Percentiles rank a stretch among this genome's conserved stretches.
phyloP scores from a whole-genome alignment of 2,888 invertebrate species.

The Heteropelma amictum region DNA sequence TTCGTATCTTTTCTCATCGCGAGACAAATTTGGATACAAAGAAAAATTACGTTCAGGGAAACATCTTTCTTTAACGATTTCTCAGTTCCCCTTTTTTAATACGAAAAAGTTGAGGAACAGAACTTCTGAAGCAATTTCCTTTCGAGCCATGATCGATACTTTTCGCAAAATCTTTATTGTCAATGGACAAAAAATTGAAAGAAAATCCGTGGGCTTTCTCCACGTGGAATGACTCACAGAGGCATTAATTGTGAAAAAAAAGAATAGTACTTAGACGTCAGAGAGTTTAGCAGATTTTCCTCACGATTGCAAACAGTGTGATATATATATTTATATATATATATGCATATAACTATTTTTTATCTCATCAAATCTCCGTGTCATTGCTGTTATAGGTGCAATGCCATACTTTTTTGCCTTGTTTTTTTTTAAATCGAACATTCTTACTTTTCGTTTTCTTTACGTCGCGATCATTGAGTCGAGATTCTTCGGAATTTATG shows the following conservation, averaged over 20 bases:
- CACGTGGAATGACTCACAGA: constrained; percentile 14
- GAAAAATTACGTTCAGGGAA: too few relatives aligned
- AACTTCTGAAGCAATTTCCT: too few relatives aligned
- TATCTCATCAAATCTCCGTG: constrained; percentile 50
- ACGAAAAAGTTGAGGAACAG: too few relatives aligned
- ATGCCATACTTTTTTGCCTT: constrained; percentile 26
- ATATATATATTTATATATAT: constrained; percentile 50
- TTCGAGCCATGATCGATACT: too few relatives aligned
- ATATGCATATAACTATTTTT: constrained; percentile 9
- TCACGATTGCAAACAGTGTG: constrained; percentile 59
- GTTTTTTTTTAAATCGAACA: constrained; percentile 1
- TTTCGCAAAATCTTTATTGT: background rate
- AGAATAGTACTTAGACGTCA: constrained; percentile 59
- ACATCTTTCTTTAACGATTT: too few relatives aligned
- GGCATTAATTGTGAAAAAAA: constrained; percentile 41
- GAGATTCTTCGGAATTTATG: too few relatives aligned
- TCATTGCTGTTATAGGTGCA: constrained; percentile 55
- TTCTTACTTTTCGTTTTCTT: constrained; percentile 10
- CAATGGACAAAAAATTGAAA: background rate
- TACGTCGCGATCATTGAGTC: too few relatives aligned
- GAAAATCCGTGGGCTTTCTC: constrained; percentile 52
- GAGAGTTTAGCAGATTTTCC: constrained; percentile 53
- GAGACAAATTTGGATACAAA: too few relatives aligned
- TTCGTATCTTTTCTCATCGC: too few relatives aligned
- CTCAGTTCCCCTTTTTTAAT: too few relatives aligned